Evolutionary conservation across 2,113 vertebrate species (phyloP).

Genomic region (Limnothrissa miodon): DNA sequence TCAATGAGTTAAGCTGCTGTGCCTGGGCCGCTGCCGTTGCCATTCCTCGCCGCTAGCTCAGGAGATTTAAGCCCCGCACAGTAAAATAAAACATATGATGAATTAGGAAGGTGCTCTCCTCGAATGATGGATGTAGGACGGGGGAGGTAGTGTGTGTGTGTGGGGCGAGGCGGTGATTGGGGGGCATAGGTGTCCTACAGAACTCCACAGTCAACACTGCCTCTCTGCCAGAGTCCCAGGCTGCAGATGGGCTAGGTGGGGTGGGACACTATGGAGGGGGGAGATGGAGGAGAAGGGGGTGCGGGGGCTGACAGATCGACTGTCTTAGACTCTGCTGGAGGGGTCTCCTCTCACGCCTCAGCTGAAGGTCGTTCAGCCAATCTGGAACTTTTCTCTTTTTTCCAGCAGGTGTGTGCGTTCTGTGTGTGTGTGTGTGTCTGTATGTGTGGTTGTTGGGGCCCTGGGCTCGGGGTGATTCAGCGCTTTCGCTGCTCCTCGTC

Average conservation of each 20-base stretch:
- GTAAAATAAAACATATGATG: constrained; percentile 58
- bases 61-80: constrained; percentile 47
- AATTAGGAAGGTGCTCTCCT: constrained; percentile 41
- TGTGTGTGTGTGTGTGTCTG: background rate
- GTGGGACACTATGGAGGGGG: background rate
- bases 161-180: constrained; percentile 25
- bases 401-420: constrained; percentile 51
- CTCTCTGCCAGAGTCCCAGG: constrained; percentile 53
- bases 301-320: constrained; percentile 69
- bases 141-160: too few species aligned
- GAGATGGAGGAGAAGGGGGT: constrained; percentile 41
- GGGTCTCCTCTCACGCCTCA: constrained; percentile 54
- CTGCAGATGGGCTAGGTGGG: background rate
- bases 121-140: constrained; percentile 40
- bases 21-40: constrained; percentile 27
- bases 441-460: constrained; percentile 37
- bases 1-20: constrained; percentile 45
- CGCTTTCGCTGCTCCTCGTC: constrained; percentile 54
- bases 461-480: constrained; percentile 60
- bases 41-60: constrained; percentile 34
- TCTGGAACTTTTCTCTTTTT: constrained; percentile 52
- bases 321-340: constrained; percentile 62
- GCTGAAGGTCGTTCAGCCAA: constrained; percentile 70
- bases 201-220: constrained; percentile 44
- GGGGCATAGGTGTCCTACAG: constrained; percentile 52